Evolutionary conservation across 1,140 invertebrate species (phyloP), one percentile per base, ranked within the genome.

Genomic region (Drosophila ambigua): DNA sequence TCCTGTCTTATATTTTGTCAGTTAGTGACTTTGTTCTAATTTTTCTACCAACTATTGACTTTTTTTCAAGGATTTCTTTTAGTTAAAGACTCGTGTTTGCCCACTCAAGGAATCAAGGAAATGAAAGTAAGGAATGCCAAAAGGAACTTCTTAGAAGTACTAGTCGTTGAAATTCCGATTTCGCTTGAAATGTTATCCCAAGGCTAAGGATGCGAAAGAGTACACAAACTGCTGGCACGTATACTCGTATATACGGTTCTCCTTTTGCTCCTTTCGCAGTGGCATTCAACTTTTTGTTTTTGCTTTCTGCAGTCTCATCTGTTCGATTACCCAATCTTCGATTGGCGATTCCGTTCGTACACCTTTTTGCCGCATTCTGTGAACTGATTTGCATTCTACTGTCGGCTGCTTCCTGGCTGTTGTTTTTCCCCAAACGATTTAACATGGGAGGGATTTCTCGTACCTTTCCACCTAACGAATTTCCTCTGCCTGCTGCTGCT

Each of bases 381-480:
- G 28, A 76, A 76, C 64, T 77, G 73, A 87, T 87, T 85, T 85
- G 61, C 82, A 87, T 85, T 82, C 78, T 76, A 55, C 45, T 49
- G 35, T 39, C 35, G 11, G 35, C 35, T 45, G 64, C 72, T 74
- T 74, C 35, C 68, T 59, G 73, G 28, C 49, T 69, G 66, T 83
- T 83, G 80, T 82, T 85, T 80, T 81, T 85, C 78, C 82, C 71
- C 69, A 39, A 39, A 39, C 76, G 78, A 85, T 85, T 85, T 85
- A 87, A 63, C 81, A 78, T 31, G 71, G 26, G 20, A 20, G n/a
- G 1, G 20, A 69, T 50, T 67, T 7, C 24, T 35, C 24, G 13
- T 9, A 13, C 8, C 2, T 11, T 3, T 15, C 11, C 31, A 41
- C 23, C 46, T 62, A 72, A 65, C 59, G 54, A 67, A 65, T 65